Evolutionary conservation across 2,888 invertebrate genomes (phyloP).

Genomic region (Gnatocerus cornutus): DNA sequence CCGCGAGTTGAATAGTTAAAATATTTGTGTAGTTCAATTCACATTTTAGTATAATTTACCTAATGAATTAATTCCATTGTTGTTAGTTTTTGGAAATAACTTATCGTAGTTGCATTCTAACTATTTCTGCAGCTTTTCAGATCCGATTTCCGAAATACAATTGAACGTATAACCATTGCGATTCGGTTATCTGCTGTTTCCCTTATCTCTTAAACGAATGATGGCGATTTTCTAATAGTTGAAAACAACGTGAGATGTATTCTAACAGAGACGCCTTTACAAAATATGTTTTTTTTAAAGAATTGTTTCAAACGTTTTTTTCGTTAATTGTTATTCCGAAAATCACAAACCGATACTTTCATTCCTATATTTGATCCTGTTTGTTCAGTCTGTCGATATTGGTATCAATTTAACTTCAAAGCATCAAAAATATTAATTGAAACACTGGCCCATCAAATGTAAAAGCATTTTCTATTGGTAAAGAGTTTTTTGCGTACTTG

Average conservation of each 20-base stretch:
- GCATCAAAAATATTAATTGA: slow-evolving; percentile 25
- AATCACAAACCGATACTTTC: slow-evolving; percentile 15
- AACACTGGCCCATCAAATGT: slow-evolving; percentile 22
- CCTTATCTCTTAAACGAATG: slow-evolving; percentile 10
- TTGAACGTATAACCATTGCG: slow-evolving; percentile 27
- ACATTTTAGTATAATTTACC: not conserved
- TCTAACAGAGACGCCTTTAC: not conserved
- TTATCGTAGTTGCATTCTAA: not conserved
- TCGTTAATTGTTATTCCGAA: slow-evolving; percentile 17
- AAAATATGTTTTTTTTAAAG: slow-evolving; percentile 7
- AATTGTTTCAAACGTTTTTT: not conserved
- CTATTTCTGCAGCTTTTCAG: not conserved
- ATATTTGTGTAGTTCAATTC: slow-evolving; percentile 7
- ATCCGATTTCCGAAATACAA: slow-evolving; percentile 18
- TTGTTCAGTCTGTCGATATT: slow-evolving; percentile 28
- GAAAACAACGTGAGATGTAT: slow-evolving; percentile 1
- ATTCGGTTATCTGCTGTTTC: slow-evolving; percentile 26
- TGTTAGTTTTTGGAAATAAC: not conserved
- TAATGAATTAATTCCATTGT: slow-evolving; percentile 17
- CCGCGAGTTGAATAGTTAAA: slow-evolving; percentile 8
- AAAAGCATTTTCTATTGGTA: slow-evolving; percentile 1
- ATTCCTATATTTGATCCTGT: slow-evolving; percentile 27
- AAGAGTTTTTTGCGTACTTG: not conserved
- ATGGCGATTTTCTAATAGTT: slow-evolving; percentile 25
- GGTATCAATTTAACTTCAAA: slow-evolving; percentile 30